Conservation (phyloP, 2,113 vertebrate genomes). For the Paradisaea rubra region DNA sequence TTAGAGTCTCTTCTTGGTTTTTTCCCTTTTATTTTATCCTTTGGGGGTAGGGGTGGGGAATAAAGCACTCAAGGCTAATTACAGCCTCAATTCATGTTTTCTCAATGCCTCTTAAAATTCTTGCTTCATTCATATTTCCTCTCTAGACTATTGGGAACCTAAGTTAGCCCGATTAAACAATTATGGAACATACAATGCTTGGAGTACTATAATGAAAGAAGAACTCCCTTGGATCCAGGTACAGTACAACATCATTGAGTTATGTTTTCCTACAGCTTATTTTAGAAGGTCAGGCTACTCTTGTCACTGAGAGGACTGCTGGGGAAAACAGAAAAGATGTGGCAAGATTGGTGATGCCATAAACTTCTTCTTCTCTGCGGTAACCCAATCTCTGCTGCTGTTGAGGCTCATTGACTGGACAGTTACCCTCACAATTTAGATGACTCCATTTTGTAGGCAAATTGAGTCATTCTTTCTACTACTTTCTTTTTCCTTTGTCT, state of each 20-base stretch:
- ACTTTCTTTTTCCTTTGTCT: background rate
- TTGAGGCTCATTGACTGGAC: background rate
- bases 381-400: background rate
- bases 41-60: background rate
- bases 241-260: background rate
- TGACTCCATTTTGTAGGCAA: background rate
- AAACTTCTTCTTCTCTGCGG: background rate
- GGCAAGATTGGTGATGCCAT: background rate
- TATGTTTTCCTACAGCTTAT: background rate
- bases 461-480: background rate
- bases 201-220: conserved; percentile 74
- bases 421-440: background rate
- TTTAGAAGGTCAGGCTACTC: background rate
- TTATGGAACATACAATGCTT: conserved; percentile 86
- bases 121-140: background rate
- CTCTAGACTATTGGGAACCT: conserved; percentile 83
- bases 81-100: background rate
- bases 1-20: background rate
- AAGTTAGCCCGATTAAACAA: conserved; percentile 86
- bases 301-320: background rate
- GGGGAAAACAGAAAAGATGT: background rate
- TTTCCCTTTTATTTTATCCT: too few relatives aligned
- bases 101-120: background rate
- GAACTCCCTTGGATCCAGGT: conserved; percentile 86
- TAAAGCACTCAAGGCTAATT: background rate